Base-by-base conservation (phyloP, 2,888 invertebrate species). In the Ypsolopha scabrella region DNA sequence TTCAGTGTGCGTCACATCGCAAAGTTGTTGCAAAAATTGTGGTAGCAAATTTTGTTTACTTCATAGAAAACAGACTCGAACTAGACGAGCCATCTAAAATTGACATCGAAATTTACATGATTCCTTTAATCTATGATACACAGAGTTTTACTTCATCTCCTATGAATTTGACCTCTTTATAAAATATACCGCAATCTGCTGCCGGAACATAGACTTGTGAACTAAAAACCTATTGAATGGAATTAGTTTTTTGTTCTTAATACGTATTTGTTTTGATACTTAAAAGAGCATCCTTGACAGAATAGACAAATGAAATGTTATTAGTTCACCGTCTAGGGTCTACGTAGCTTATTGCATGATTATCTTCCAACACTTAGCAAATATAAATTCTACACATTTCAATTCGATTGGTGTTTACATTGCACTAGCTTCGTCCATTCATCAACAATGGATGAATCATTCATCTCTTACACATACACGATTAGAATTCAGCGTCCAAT, bases 91-190 rank as follows among this genome's bases (percentile, higher is more conserved):
- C 69, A 57, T 60, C 80, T 81, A 85, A 75, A 85, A 85, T 85
- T 85, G 85, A 85, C 85, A 83, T 83, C 80, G 75, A 83, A 75
- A 76, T 77, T 77, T 82, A 81, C 80, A 83, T 70, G 72, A 78
- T 71, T 72, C 66, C 62, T 43, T 73, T 79, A 81, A 78, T 80
- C 82, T 82, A 80, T 80, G 69, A 74, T 80, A 82, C 81, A 81
- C 60, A 67, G 66, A 70, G 65, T 71, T 62, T 71, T 70, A 66
- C 51, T 64, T 65, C 65, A 65, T 60, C 61, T 56, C 55, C 74
- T 68, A 76, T 70, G 75, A 80, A 76, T 77, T 76, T 71, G 78
- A 83, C 80, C 74, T 80, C 80, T 82, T 81, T 80, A 80, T 76
- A 80, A 81, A 81, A 80, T 81, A 81, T 80, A 77, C 53, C 46